Base-by-base conservation (phyloP, 2,888 invertebrate species). In the Nycteola revayana region DNA sequence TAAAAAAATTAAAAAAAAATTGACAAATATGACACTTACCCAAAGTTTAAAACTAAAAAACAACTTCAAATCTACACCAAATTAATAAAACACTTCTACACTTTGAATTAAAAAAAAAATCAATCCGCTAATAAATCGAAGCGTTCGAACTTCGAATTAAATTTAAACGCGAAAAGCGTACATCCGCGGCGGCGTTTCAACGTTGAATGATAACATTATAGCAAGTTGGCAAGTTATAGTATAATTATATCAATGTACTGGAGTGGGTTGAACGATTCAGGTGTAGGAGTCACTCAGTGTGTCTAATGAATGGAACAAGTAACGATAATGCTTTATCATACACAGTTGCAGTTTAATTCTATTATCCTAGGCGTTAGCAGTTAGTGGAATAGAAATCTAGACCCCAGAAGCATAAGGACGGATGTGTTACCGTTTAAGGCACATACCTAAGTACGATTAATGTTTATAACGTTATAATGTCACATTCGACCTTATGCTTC, bases 201-300 rank as follows among this genome's bases (percentile, higher is more conserved):
- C 72, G 70, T 62, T 54, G 73, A 69, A 70, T 76, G 79, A 78
- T 76, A 79, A 81, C 66, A 70, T 76, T 79, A 78, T 76, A 79
- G 81, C 66, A 64, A 52, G 40, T 48, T 48, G 52, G 33, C 51
- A 42, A 42, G 39, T 41, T 53, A 52, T 44, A 42, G 42, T 55
- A 60, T 60, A 67, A 66, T 62, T 60, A 60, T 60, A 57, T 62
- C 51, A 60, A 60, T 48, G 49, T 43, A 39, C 30, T 41, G 38
- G 40, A 39, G 28, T 37, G 34, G 7, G 26, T 39, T 34, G 45
- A 43, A 35, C 38, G 9, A 25, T 10, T 32, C 53, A 58, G 60
- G 62, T 64, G 44, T 51, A 58, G 42, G 38, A 54, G 50, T 60
- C 57, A 55, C 31, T 43, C 44, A 47, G 38, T 49, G 49, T 39